Evolutionary conservation across 2,888 invertebrate species (phyloP).

Genomic region (Trichogramma evanescens): DNA sequence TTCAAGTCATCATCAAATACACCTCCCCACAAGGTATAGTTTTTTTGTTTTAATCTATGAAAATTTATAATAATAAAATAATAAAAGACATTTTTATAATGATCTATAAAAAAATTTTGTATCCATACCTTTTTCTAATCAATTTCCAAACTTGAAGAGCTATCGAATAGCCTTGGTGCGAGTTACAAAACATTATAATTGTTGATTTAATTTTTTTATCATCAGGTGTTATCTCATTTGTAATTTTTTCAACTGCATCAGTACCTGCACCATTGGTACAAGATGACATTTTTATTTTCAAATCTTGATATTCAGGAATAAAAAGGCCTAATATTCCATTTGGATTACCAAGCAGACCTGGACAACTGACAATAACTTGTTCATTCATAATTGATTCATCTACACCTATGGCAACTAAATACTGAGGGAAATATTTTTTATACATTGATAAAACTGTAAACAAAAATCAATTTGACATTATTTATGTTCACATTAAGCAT

Average conservation of each 20-base stretch:
- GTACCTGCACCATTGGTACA: background rate
- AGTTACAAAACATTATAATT: slow-evolving; percentile 2
- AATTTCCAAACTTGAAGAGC: background rate
- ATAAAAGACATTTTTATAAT: background rate
- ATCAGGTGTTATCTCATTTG: background rate
- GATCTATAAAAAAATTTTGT: background rate
- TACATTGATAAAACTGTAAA: background rate
- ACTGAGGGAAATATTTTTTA: slow-evolving; percentile 1
- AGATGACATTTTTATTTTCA: background rate
- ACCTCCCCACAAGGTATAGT: slow-evolving; percentile 6
- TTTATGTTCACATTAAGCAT: background rate
- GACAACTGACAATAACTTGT: background rate
- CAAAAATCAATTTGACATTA: background rate
- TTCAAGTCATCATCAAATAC: slow-evolving; percentile 4
- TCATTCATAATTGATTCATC: slow-evolving; percentile 8
- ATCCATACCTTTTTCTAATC: background rate
- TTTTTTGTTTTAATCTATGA: slow-evolving; percentile 1
- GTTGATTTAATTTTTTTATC: background rate
- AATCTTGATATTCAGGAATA: background rate
- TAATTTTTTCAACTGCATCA: background rate
- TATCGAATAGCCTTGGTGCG: background rate
- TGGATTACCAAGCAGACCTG: background rate
- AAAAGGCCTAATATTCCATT: slow-evolving; percentile 6
- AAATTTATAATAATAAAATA: background rate
- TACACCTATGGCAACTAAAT: slow-evolving; percentile 4